Conservation (phyloP, 1,140 invertebrate species). For the Venturia canescens region DNA sequence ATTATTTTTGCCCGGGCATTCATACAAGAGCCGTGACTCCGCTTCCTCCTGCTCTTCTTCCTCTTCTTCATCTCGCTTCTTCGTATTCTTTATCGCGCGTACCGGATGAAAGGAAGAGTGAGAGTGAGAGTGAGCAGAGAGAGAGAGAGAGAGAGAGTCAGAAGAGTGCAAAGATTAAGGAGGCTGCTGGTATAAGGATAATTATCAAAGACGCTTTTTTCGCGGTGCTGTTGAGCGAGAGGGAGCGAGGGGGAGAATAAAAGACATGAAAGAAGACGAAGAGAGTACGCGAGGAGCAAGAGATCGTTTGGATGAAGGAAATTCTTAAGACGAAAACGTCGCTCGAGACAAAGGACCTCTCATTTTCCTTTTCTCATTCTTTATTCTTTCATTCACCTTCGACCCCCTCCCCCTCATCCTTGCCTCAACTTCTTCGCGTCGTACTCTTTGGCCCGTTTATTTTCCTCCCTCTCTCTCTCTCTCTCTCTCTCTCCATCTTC, state of each 20-base stretch:
- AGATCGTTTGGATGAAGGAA: conserved; percentile 47
- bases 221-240: neutral
- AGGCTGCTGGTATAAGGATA: conserved; percentile 49
- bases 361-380: conserved; percentile 49
- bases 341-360: conserved; percentile 51
- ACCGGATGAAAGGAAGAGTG: neutral
- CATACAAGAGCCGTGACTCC: conserved; percentile 45
- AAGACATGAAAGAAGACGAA: conserved; percentile 16
- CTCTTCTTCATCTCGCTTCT: conserved; percentile 27
- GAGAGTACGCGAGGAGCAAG: conserved; percentile 27
- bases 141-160: conserved; percentile 35
- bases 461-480: conserved; percentile 1
- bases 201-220: conserved; percentile 51
- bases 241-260: neutral
- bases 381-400: conserved; percentile 33
- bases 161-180: conserved; percentile 43
- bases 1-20: conserved; percentile 55
- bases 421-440: neutral
- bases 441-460: neutral
- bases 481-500: too few relatives aligned
- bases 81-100: conserved; percentile 16
- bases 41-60: conserved; percentile 5
- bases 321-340: conserved; percentile 52
- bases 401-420: neutral
- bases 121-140: conserved; percentile 16